Evolutionary conservation across 2,888 invertebrate genomes (phyloP), one percentile per base, ranked within the genome.

Genomic region (Hermaeophaga mercurialis): DNA sequence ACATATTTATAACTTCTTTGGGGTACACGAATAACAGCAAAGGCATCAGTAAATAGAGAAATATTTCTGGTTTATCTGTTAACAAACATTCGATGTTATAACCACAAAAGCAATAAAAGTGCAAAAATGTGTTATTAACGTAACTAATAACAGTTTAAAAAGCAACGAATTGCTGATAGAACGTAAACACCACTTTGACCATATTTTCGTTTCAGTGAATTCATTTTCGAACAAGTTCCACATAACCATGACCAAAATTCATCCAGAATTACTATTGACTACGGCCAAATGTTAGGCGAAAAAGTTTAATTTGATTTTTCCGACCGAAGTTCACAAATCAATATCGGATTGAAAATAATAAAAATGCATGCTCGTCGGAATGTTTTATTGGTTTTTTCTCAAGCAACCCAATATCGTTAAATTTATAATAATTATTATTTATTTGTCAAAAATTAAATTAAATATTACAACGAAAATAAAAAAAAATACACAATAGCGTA

Each of bases 301-400:
- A 36, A 36, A 36, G 17, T 36, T 36, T 36, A 36, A 36, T 36
- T 36, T 36, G 17, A 36, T 15, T 36, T 36, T 36, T 36, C 17
- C 36, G 15, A 15, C 17, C 36, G 8, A 1, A 36, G 15, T 2
- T 3, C 36, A 17, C 36, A 5, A 15, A 36, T 17, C 36, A 36
- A 36, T 36, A 36, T 36, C 36, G 28, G n/a, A n/a, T 28, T 28
- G 28, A 28, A 28, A 28, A 28, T 28, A 28, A 28, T 28, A 28
- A 28, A 28, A 28, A 7, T 28, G 28, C 28, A 28, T 28, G 6
- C 28, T 8, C 24, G n/a, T n/a, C n/a, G n/a, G n/a, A n/a, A n/a
- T n/a, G n/a, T n/a, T n/a, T n/a, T n/a, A n/a, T n/a, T n/a, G n/a
- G n/a, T n/a, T n/a, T n/a, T n/a, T n/a, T n/a, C n/a, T n/a, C n/a